Percentiles rank a stretch among this genome's conserved stretches.
phyloP scores from a whole-genome alignment of 2,888 invertebrate genomes.

The Griposia aprilina region DNA sequence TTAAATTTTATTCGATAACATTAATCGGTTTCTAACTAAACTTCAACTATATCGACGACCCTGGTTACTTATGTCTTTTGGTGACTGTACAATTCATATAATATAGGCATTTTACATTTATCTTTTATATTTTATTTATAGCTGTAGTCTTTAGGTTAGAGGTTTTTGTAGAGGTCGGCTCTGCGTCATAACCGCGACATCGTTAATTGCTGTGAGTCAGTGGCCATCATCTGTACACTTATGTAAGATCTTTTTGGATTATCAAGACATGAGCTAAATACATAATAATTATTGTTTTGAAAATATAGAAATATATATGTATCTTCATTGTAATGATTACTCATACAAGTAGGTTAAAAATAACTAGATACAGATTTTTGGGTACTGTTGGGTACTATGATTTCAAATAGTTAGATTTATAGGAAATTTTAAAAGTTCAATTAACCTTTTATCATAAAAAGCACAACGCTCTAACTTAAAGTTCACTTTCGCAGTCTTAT shows the following conservation, averaged over 20 bases:
- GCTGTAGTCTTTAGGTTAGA: conserved; percentile 34
- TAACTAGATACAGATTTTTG: not conserved
- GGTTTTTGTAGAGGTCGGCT: conserved; percentile 49
- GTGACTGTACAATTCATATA: conserved; percentile 11
- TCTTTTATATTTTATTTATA: conserved; percentile 28
- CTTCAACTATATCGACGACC: too few species aligned
- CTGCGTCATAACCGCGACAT: conserved; percentile 72
- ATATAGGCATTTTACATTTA: conserved; percentile 2
- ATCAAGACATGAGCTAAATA: conserved; percentile 38
- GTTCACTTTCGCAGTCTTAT: not conserved
- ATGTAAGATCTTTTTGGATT: conserved; percentile 50
- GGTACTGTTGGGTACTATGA: not conserved
- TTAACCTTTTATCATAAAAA: not conserved
- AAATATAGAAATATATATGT: conserved; percentile 11
- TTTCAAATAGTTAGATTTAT: not conserved
- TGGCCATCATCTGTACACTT: conserved; percentile 56
- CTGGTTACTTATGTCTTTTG: too few species aligned
- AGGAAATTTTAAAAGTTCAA: not conserved
- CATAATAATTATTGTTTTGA: conserved; percentile 28
- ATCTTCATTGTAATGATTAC: conserved; percentile 28
- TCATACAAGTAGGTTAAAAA: conserved; percentile 1
- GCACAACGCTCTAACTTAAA: too few species aligned
- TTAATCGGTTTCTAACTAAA: too few species aligned
- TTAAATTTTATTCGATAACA: too few species aligned
- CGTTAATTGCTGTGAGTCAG: conserved; percentile 72